These are phyloP conservation scores for Psammodynastes pulverulentus DNA, from an alignment of 2,113 vertebrate species.

Conservation along the genomic window DNA sequence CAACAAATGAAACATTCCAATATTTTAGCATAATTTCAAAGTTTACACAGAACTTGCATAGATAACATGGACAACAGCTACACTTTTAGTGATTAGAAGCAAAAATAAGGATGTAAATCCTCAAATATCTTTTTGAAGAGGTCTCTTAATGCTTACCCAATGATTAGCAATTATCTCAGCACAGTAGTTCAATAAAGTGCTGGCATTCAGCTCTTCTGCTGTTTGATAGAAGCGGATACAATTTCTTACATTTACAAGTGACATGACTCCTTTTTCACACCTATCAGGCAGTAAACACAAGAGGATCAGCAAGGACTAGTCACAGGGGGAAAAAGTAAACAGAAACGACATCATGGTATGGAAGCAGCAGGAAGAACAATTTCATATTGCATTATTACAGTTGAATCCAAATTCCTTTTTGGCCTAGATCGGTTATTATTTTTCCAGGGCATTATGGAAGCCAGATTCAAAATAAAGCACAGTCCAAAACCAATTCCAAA, in stretches of 20 bases:
- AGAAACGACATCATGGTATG: background rate
- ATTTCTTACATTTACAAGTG: conserved; percentile 95
- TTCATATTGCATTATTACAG: background rate
- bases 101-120: background rate
- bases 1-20: background rate
- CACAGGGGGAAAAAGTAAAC: background rate
- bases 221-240: conserved; percentile 99
- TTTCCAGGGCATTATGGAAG: background rate
- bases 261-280: conserved; percentile 98
- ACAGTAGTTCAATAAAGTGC: conserved; percentile 93
- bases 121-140: background rate
- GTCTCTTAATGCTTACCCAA: conserved; percentile 81
- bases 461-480: background rate
- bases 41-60: background rate
- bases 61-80: background rate
- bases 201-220: conserved; percentile 90
- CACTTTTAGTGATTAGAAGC: background rate
- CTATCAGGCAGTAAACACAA: conserved; percentile 61
- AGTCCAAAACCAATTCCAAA: background rate
- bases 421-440: background rate
- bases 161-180: conserved; percentile 98
- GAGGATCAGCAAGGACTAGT: background rate
- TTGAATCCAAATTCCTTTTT: background rate
- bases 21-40: background rate
- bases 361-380: background rate